Percentiles rank a stretch among this genome's conserved stretches.
phyloP scores from a whole-genome alignment of 2,113 vertebrate genomes.

The Epinephelus cyanopodus region DNA sequence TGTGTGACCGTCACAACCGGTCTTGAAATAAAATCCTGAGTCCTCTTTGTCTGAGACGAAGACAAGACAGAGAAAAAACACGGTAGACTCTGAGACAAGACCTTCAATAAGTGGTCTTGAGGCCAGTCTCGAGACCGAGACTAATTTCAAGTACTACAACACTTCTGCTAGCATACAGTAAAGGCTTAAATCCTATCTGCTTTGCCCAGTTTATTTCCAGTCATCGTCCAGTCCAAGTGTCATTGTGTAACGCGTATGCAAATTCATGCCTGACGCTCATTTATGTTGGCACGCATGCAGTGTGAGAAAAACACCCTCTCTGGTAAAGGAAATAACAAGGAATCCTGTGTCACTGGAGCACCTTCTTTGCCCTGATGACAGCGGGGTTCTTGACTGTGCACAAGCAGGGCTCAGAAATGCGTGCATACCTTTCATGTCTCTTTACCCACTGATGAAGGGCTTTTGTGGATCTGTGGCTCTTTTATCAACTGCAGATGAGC shows the following conservation, averaged over 20 bases:
- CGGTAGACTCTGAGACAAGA: no score
- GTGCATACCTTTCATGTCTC: neutral
- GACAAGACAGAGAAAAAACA: no score
- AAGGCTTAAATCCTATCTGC: constrained; percentile 12
- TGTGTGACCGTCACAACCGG: no score
- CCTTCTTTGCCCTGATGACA: neutral
- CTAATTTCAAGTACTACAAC: no score
- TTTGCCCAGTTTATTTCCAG: neutral
- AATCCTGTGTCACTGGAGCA: neutral
- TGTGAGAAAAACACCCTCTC: constrained; percentile 6
- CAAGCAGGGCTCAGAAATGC: no score
- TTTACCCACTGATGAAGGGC: constrained; percentile 6
- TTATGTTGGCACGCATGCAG: constrained; percentile 17
- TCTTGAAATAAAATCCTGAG: no score
- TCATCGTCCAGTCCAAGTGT: neutral
- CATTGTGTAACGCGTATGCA: constrained; percentile 27
- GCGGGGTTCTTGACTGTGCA: constrained; percentile 1
- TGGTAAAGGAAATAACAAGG: constrained; percentile 17
- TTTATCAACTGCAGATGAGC: neutral
- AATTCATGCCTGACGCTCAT: constrained; percentile 41
- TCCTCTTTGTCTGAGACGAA: no score
- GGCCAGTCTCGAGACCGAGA: no score
- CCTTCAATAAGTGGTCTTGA: no score
- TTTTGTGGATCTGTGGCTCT: constrained; percentile 6
- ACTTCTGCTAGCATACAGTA: no score